These are phyloP conservation scores for zebrafish (Danio rerio) DNA, from an alignment of 2,113 vertebrate species.

Conservation along the genomic window DNA sequence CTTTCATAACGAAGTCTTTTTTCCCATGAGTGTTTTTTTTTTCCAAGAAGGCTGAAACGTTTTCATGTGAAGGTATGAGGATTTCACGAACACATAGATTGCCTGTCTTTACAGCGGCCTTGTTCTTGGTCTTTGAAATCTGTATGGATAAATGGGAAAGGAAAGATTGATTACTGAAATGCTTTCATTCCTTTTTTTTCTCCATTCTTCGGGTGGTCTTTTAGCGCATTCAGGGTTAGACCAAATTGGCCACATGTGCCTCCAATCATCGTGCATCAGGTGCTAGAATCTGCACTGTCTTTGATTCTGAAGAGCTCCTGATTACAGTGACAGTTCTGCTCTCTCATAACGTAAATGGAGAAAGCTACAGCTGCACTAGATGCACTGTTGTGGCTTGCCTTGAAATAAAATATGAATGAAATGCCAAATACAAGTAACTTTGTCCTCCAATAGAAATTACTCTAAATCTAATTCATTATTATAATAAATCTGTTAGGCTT, in stretches of 20 bases:
- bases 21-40: no score
- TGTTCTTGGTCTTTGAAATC: neutral
- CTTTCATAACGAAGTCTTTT: neutral
- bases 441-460: neutral
- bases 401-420: neutral
- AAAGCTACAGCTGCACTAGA: neutral
- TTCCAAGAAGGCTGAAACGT: neutral
- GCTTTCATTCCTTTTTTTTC: neutral
- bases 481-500: no score
- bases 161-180: neutral
- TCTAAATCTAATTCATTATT: neutral
- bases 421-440: neutral
- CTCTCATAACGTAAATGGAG: conserved; percentile 10
- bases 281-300: neutral
- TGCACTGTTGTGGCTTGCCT: neutral
- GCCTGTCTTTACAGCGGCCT: neutral
- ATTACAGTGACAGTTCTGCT: conserved; percentile 20
- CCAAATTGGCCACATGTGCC: conserved; percentile 21
- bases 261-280: conserved; percentile 19
- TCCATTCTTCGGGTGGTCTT: neutral
- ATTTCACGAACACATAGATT: neutral
- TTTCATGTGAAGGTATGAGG: neutral
- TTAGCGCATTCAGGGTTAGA: neutral
- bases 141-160: neutral
- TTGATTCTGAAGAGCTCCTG: conserved; percentile 21